Evolutionary conservation across 2,888 invertebrate genomes (phyloP), one percentile per base, ranked within the genome.

Genomic region (Nebria brevicollis): DNA sequence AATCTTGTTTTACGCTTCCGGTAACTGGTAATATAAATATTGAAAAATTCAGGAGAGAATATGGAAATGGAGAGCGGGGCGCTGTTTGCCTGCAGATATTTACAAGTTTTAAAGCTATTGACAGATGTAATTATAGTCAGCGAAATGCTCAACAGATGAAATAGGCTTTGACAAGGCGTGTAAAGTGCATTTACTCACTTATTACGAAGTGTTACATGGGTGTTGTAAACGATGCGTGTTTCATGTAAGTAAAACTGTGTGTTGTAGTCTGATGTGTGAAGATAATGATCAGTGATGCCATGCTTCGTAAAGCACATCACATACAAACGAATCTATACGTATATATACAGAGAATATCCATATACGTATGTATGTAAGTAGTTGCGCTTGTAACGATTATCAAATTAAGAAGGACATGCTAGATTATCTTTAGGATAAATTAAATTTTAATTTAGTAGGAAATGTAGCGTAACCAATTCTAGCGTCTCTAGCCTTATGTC

Each of bases 201-300:
- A 54, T 54, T 54, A 54, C 54, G 8, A 54, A 54, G 70, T 70
- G 70, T 70, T 25, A 70, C 34, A 70, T 34, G 34, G 25, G 70
- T 70, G 34, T 34, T 20, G 54, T 54, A 54, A 54, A 54, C 54
- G 25, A 11, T 70, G 70, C 77, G 72, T 73, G 72, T 78, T 68
- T 66, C 41, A 11, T 73, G 72, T 73, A 78, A 72, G 73, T 78
- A 78, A 78, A 78, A 78, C 78, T 78, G 72, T 72, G 78, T 78
- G 78, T 78, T 66, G 66, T 72, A 72, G 73, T 78, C 72, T 78
- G 54, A 54, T 54, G 54, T 78, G 65, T 72, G 41, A 66, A 78
- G 78, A 78, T 78, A 78, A 78, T 73, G 78, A 78, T 78, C 78
- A 72, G 78, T 20, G 54, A 54, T 54, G 54, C 77, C 77, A 42